Base-by-base conservation (phyloP, 2,888 invertebrate species). In the Clistopyga incitator region DNA sequence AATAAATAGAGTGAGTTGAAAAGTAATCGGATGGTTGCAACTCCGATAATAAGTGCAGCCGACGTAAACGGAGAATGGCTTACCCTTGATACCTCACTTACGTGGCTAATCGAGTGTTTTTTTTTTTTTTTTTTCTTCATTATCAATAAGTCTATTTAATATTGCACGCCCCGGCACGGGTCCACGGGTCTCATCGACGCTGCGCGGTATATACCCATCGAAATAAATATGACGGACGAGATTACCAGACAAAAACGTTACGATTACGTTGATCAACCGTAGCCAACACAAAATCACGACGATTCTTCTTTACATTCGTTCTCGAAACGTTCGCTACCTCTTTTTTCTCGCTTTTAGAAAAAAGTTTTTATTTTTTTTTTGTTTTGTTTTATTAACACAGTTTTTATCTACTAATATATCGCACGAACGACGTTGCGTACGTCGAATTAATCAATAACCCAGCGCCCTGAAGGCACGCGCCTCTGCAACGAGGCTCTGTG, bases 161-260 rank as follows among this genome's bases (percentile, higher is more conserved):
- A 93, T 93, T 93, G 93, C 93, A 93, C 93, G 89, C 90, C 88
- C 93, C 93, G 93, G 93, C 93, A 91, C 91, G 88, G 88, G 88
- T 78, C 65, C 82, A 50, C 78, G 81, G 23, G 77, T 81, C 64
- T 45, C 42, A 20, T 38, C 76, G 80, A 64, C 25, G 38, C 47
- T 20, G 38, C 74, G 78, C 45, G 84, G 68, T 70, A 50, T 56
- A 56, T 68, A 81, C 85, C 81, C 83, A 85, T 75, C 81, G 81
- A 81, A 85, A 84, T 84, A 71, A 84, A 85, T 85, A 45, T 64
- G 34, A 82, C 75, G 68, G 76, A 84, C 74, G 82, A 84, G 72
- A 82, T 79, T 82, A 71, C 76, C 78, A 75, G 61, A 81, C 74
- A 78, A 84, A 74, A 75, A 75, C n/a, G 75, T 75, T 64, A 64